A percentile compares a stretch with the other conserved stretches of the same genome.
phyloP scores from a whole-genome alignment of 1,140 invertebrate species.

The Mactra quadrangularis region DNA sequence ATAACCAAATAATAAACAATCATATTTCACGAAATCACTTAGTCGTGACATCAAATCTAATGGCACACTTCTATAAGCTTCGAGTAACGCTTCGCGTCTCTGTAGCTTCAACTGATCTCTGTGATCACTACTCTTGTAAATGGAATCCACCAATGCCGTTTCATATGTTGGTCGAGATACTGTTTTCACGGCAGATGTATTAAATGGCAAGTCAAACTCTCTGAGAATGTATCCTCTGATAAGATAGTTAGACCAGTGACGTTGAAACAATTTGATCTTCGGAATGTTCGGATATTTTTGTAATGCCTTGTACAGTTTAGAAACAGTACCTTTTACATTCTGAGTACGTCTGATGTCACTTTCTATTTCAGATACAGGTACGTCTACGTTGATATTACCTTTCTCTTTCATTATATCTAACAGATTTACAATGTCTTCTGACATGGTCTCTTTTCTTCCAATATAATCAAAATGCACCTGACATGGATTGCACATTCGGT shows the following conservation, averaged over 20 bases:
- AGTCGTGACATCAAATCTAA: conserved; percentile 4
- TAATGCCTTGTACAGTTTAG: not conserved
- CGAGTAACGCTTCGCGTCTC: conserved; percentile 7
- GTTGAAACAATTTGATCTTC: conserved; percentile 8
- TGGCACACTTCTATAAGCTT: conserved; percentile 45
- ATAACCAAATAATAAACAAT: conserved; percentile 53
- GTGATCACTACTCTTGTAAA: conserved; percentile 1
- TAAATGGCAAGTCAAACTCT: conserved; percentile 25
- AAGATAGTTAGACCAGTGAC: conserved; percentile 41
- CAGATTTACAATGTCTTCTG: conserved; percentile 71
- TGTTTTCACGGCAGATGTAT: not conserved
- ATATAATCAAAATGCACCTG: conserved; percentile 78
- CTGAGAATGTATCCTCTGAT: conserved; percentile 40
- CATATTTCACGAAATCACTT: conserved; percentile 29
- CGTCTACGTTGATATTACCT: conserved; percentile 1
- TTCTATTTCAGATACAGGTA: not conserved
- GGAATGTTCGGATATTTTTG: not conserved
- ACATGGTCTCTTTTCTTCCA: conserved; percentile 80
- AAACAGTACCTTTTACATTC: not conserved
- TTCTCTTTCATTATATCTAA: conserved; percentile 50
- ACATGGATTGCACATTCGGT: conserved; percentile 78
- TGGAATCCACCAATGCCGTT: not conserved
- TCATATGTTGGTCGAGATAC: not conserved
- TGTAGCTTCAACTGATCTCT: conserved; percentile 1
- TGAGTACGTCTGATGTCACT: conserved; percentile 4